A percentile compares a stretch with the other conserved stretches of the same genome.
These are phyloP conservation scores for Ectemnius cavifrons DNA, from an alignment of 2,888 invertebrate species.

Conservation along the genomic window DNA sequence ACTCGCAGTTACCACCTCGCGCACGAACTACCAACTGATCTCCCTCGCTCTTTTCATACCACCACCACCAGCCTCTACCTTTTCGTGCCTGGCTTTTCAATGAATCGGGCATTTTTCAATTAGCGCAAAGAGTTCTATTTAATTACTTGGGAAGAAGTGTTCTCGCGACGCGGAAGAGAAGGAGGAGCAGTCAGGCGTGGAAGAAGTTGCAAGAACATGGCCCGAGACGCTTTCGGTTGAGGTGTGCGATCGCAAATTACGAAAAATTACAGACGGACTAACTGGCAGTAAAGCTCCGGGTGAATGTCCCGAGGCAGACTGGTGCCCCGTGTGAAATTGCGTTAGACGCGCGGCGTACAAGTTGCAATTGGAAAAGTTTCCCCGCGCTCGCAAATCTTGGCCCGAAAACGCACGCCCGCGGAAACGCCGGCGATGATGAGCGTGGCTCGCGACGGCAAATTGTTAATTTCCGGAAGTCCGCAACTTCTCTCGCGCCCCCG, in stretches of 20 bases:
- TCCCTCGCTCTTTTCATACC: too few relatives aligned
- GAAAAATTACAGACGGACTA: conserved; percentile 40
- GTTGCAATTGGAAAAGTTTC: conserved; percentile 57
- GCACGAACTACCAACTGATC: too few relatives aligned
- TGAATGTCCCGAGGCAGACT: conserved; percentile 26
- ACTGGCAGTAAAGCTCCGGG: conserved; percentile 10
- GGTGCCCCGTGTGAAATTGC: conserved; percentile 39
- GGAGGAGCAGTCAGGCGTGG: neutral
- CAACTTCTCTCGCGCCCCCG: neutral
- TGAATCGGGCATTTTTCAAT: too few relatives aligned
- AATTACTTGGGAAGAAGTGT: too few relatives aligned
- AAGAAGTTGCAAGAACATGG: conserved; percentile 7
- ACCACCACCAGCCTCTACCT: too few relatives aligned
- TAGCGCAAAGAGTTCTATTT: too few relatives aligned
- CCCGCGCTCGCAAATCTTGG: conserved; percentile 48
- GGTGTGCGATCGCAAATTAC: conserved; percentile 17
- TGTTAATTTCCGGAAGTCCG: conserved; percentile 46
- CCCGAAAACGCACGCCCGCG: conserved; percentile 35
- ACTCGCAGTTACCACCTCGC: too few relatives aligned
- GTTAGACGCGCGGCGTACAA: conserved; percentile 41
- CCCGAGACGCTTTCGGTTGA: neutral
- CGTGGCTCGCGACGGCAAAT: conserved; percentile 39
- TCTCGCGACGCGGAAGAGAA: neutral
- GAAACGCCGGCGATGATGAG: conserved; percentile 31
- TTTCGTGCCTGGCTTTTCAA: too few relatives aligned